A percentile compares a stretch with the other conserved stretches of the same genome.
Evolutionary conservation across 2,113 vertebrate species (phyloP).

Genomic region (Marcusenius ussheri): DNA sequence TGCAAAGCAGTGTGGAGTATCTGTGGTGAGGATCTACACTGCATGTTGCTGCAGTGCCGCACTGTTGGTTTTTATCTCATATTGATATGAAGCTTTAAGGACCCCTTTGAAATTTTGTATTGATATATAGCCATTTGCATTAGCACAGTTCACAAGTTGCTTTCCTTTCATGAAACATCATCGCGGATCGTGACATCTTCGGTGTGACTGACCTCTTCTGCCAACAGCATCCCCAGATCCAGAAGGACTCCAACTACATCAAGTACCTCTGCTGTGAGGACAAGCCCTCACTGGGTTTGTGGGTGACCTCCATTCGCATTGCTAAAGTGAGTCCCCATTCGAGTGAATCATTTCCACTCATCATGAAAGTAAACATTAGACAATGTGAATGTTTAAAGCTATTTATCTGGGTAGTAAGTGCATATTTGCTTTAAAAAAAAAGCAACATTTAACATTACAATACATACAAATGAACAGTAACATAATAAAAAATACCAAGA

Average conservation of each 20-base stretch:
- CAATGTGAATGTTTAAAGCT: background rate
- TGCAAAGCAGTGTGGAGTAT: background rate
- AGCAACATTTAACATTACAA: background rate
- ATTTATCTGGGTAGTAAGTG: background rate
- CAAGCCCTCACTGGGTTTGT: conserved; percentile 66
- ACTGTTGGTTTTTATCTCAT: background rate
- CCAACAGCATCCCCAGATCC: conserved; percentile 89
- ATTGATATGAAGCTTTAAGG: background rate
- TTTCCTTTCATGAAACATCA: background rate
- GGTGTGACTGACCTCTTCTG: background rate
- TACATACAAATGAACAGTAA: background rate
- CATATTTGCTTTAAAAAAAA: background rate
- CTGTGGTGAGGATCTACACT: background rate
- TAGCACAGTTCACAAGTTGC: background rate
- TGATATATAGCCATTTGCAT: background rate
- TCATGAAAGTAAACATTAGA: background rate
- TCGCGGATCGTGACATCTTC: background rate
- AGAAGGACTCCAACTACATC: conserved; percentile 96
- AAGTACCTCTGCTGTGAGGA: conserved; percentile 95
- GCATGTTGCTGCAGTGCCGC: background rate
- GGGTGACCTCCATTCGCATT: conserved; percentile 89
- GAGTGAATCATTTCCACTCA: background rate
- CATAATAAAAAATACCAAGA: background rate
- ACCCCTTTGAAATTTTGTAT: background rate
- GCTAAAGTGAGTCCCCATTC: conserved; percentile 73